Evolutionary conservation across 2,797 vertebrate genomes (phyloP), one percentile per base, ranked within the genome.

Genomic region (Callimico goeldii): DNA sequence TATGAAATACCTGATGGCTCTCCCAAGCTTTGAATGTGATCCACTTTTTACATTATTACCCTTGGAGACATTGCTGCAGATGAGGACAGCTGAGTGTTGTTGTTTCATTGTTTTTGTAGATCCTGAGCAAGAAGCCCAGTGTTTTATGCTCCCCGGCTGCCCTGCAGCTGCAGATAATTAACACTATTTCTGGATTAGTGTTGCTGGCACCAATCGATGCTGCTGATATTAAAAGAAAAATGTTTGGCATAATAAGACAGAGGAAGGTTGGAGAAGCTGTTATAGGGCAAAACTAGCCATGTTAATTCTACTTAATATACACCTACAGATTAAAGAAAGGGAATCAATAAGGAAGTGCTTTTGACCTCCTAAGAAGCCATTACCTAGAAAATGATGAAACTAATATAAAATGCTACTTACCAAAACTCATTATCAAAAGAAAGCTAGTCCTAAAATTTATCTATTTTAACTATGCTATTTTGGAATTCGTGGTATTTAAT

Each of bases 91-190:
- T 57, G 33, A 73, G 88, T 20, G 10, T 58, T 82, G 85, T 92
- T 82, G 72, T 81, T 83, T 88, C 20, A 8, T 61, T 82, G 73
- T 83, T 91, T 83, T 76, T 73, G 41, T 50, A 2, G 33, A 84
- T 61, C 75, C 61, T 20, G 36, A 33, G 70, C 48, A 24, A 96
- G 97, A 95, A 67, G 46, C 50, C 17, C 43, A 52, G 48, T 83
- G 82, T 80, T 94, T 97, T 75, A 88, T 24, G 36, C 7, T 84
- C 4, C 52, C 67, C 88, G 0, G 0, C 55, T 97, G 50, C 70
- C 43, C 93, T 82, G 83, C 92, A 98, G 95, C 94, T 97, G 72
- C 43, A 88, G 28, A 93, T 97, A 95, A 97, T 96, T 96, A 95
- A 61, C 73, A 95, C 7, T 84, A 76, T 97, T 96, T 98, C 72